Conservation (phyloP, 2,797 vertebrate genomes). For the Poecilia gillii region DNA sequence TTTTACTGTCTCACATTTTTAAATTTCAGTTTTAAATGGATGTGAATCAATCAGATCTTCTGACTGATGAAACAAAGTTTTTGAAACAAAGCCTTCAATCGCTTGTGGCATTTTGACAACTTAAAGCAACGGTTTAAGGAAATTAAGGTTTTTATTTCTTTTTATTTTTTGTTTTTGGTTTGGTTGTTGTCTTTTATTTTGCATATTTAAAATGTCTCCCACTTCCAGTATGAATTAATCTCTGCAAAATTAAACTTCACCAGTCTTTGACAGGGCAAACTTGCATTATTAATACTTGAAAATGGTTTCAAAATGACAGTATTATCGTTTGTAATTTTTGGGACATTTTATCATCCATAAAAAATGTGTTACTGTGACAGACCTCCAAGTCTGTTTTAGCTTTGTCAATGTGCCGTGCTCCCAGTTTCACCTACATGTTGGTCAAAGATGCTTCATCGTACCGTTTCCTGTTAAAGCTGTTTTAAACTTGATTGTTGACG, state of each 20-base stretch:
- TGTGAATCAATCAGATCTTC: constrained; percentile 11
- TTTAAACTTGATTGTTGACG: background rate
- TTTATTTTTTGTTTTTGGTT: too few relatives aligned
- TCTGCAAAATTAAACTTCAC: too few relatives aligned
- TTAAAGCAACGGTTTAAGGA: background rate
- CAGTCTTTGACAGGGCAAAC: too few relatives aligned
- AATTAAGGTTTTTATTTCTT: background rate
- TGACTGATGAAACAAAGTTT: constrained; percentile 4
- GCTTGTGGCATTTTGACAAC: background rate
- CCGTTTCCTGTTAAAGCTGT: background rate
- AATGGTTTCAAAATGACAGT: too few relatives aligned
- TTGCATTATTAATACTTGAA: too few relatives aligned
- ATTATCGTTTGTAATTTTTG: too few relatives aligned
- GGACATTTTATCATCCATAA: too few relatives aligned
- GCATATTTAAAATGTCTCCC: too few relatives aligned
- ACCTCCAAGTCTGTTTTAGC: background rate
- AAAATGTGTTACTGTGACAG: too few relatives aligned
- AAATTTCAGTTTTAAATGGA: constrained; percentile 18
- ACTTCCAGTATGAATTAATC: too few relatives aligned
- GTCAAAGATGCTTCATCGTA: background rate
- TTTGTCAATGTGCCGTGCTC: background rate
- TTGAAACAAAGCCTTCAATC: background rate
- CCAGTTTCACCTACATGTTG: background rate
- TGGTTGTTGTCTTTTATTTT: too few relatives aligned
- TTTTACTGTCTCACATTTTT: constrained; percentile 22